Base-by-base conservation (phyloP, 2,797 vertebrate species). In the Cyprinodon diabolis region DNA sequence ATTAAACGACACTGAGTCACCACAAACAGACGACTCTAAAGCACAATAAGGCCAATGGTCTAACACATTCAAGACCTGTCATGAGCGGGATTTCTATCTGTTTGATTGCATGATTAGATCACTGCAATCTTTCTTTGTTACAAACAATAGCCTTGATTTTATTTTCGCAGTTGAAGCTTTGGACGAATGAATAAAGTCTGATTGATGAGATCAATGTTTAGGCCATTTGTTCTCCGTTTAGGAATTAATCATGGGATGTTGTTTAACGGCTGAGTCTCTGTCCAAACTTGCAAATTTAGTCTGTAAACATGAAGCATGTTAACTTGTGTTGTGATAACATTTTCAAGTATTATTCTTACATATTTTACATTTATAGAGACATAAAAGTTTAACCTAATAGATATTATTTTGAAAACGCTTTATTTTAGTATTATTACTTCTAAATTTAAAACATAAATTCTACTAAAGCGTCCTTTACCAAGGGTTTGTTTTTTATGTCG, bases 71-170 rank as follows among this genome's bases (percentile, higher is more conserved):
- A 70, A 48, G 60, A 51, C 75, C 66, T 21, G 7, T 77, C 58
- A 43, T 45, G 48, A 8, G 55, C 62, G 68, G 67, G 70, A 72
- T 54, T 56, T 73, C 73, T 62, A 35, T 65, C 52, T 30, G 51
- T 71, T 67, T 80, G 67, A 63, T 43, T 15, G 45, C 68, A 62
- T 88, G 78, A 87, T 82, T 79, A 81, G 67, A 86, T 85, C 74
- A 78, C 60, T 37, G 23, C 73, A 74, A 47, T 79, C 63, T 73
- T 72, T 80, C 56, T 72, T 81, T 80, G 72, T 81, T 71, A 30
- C 0, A 8, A 80, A 90, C 84, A 87, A 83, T 79, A 69, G 25
- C 11, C 0, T 72, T 81, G 69, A 88, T 88, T 89, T 82, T 87
- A 88, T 78, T 75, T 79, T 48, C 13, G 66, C 45, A 72, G 66